Evolutionary conservation across 2,113 vertebrate species (phyloP), one percentile per base, ranked within the genome.

Genomic region (Nipponia nippon): DNA sequence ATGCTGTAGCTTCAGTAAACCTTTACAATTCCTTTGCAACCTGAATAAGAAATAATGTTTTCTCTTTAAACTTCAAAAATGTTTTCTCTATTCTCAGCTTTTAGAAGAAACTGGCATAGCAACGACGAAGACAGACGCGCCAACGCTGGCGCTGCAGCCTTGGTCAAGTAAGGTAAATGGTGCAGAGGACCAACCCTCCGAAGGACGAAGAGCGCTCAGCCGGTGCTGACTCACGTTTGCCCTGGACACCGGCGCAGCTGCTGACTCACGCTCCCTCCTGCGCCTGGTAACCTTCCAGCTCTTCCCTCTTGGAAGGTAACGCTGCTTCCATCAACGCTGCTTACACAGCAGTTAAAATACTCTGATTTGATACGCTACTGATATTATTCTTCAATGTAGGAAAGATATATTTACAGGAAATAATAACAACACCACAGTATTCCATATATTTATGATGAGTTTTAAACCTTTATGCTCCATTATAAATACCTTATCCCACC

Each of bases 141-240:
- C 27, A 20, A 21, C 3, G 40, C 46, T 42, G 66, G 80, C 25
- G 11, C 80, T 88, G 95, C 93, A 97, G 67, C 70, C 59, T 32
- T 77, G 90, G 92, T 96, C 95, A 96, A 49, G 25, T 30, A n/a
- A 91, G 96, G 95, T 85, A 46, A 95, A 4, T 70, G 93, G 95
- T 93, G 96, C 95, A 96, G 92, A 97, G 93, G 21, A 91, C 44
- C 62, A 47, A 29, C 50, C 47, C 62, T 75, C 69, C 30, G 17
- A 38, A 93, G 91, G 73, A 81, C 5, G 22, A 21, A 2, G 38
- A 81, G 67, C 2, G 1, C 55, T 55, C 29, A 66, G 76, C 34
- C 1, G 2, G 20, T 19, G 96, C 94, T 96, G 96, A 97, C 62
- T 97, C 96, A 97, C 4, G 23, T 21, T n/a, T 34, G 63, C 63